Evolutionary conservation across 2,113 vertebrate species (phyloP), one percentile per base, ranked within the genome.

Genomic region (Petrocephalus microphthalmus): DNA sequence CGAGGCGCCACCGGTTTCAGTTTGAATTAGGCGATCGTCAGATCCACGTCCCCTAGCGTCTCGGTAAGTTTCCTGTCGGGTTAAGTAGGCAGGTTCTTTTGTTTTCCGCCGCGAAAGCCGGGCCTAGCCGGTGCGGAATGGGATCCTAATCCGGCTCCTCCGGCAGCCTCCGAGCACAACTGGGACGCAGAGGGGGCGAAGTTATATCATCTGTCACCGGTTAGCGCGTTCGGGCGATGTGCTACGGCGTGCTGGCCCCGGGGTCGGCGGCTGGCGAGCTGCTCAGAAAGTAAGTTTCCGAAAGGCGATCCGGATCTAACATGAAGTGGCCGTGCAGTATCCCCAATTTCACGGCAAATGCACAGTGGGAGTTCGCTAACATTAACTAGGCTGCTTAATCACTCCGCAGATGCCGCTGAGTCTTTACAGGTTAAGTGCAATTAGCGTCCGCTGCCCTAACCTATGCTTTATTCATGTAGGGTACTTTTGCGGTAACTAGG

Each of bases 11-110:
- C 47, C n/a, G 81, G 49, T 84, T 22, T 49, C 47, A 51, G 47
- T 84, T 47, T 84, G 47, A 84, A 84, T 84, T 84, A 78, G 42
- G 10, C 20, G 42, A 47, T 84, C 10, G 42, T 49, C 22, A 1
- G 11, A 84, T 20, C 81, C 81, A 7, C 42, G 47, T 84, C 78
- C 78, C 42, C 78, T 45, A 42, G 45, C 78, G 78, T 82, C 42
- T 84, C 81, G 42, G 81, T 84, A 84, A 84, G 81, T 84, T 84
- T 49, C 47, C 47, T 51, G 81, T 84, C 47, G 47, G 42, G 42
- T 51, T 47, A 84, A 84, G 81, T 84, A 84, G 42, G 81, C 22
- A 49, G 81, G 20, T 84, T 84, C 81, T 84, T 84, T 84, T 84
- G 81, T 84, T 84, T 84, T 84, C 81, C 81, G 81, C 3, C 81